Evolutionary conservation across 2,888 invertebrate species (phyloP).

Genomic region (Odontocerum albicorne): DNA sequence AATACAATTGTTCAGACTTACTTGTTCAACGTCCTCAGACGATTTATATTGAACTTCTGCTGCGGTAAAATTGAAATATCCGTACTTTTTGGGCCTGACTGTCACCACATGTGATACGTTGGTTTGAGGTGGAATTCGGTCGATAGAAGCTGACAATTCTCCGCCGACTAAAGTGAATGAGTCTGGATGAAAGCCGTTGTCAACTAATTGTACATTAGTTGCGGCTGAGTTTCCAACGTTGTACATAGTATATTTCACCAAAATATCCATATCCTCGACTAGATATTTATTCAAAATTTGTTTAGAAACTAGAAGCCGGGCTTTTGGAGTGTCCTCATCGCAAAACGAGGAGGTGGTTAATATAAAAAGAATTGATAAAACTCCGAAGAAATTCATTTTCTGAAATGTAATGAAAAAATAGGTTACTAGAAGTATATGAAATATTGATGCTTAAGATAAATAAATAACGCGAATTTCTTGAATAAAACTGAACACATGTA

Average conservation of each 20-base stretch:
- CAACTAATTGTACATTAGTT: constrained; percentile 83
- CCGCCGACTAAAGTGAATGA: constrained; percentile 91
- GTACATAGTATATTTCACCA: constrained; percentile 91
- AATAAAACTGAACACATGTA: neutral
- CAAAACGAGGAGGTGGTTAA: constrained; percentile 53
- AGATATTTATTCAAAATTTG: constrained; percentile 94
- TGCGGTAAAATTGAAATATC: constrained; percentile 96
- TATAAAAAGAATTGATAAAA: constrained; percentile 51
- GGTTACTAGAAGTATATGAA: neutral
- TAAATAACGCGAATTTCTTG: neutral
- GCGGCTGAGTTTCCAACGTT: constrained; percentile 94
- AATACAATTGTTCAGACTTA: too few relatives aligned
- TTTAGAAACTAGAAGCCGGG: constrained; percentile 87
- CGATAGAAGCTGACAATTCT: constrained; percentile 77
- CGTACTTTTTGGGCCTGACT: constrained; percentile 84
- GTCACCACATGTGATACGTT: constrained; percentile 95
- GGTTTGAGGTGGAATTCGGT: constrained; percentile 88
- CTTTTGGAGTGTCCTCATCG: constrained; percentile 73
- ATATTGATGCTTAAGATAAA: neutral
- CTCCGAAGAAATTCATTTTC: constrained; percentile 46
- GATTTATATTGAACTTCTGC: constrained; percentile 89
- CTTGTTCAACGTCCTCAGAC: constrained; percentile 78
- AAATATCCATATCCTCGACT: constrained; percentile 94
- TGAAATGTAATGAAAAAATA: constrained; percentile 30
- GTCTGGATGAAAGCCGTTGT: constrained; percentile 89